A percentile compares a stretch with the other conserved stretches of the same genome.
These are phyloP conservation scores for Augiades crinisus DNA, from an alignment of 2,888 invertebrate genomes.

Conservation along the genomic window DNA sequence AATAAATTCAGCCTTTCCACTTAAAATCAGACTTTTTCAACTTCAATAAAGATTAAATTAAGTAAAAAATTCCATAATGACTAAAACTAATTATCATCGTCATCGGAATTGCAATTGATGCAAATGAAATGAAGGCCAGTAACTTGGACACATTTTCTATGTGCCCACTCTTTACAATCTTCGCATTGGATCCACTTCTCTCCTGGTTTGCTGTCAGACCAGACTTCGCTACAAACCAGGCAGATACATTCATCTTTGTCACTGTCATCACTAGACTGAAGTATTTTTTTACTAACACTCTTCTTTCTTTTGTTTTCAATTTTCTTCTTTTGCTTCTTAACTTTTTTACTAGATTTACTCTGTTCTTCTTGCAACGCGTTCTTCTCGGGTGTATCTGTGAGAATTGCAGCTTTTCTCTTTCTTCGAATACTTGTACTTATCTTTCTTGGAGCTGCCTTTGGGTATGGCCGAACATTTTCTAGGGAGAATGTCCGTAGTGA, in stretches of 20 bases:
- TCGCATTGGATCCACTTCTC: no score
- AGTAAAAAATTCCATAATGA: constrained; percentile 13
- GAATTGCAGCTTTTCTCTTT: constrained; percentile 30
- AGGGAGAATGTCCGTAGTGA: no score
- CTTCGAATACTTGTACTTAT: constrained; percentile 32
- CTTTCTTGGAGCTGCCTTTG: no score
- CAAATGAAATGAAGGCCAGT: constrained; percentile 20
- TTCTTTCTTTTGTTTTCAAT: no score
- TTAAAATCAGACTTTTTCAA: background rate
- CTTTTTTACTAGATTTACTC: constrained; percentile 18
- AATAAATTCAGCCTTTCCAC: background rate
- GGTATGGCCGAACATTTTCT: no score
- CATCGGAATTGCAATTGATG: constrained; percentile 21
- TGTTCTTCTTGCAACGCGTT: constrained; percentile 5
- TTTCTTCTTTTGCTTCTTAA: constrained; percentile 19
- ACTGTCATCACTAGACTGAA: no score
- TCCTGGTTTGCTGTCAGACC: no score
- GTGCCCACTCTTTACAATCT: constrained; percentile 19
- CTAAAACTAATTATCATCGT: constrained; percentile 20
- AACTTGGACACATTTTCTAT: constrained; percentile 16
- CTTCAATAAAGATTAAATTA: constrained; percentile 18
- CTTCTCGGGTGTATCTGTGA: constrained; percentile 25
- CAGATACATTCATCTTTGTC: no score
- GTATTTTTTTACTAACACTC: no score
- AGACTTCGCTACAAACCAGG: no score